Percentiles rank a stretch among this genome's conserved stretches.
Evolutionary conservation across 2,113 vertebrate genomes (phyloP).

Genomic region (Caracal caracal): DNA sequence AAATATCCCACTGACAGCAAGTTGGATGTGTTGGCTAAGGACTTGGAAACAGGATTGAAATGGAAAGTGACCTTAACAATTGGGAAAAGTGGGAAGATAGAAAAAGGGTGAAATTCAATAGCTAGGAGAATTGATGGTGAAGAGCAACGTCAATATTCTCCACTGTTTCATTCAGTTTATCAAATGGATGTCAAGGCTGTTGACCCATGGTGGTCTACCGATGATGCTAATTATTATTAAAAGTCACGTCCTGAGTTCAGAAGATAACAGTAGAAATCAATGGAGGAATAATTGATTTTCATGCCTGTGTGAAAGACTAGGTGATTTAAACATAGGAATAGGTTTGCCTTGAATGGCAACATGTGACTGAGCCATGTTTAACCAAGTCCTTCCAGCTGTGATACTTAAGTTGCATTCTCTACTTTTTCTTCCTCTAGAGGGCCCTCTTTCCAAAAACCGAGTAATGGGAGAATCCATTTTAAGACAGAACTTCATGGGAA

Average conservation of each 20-base stretch:
- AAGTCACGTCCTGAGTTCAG: conserved; percentile 49
- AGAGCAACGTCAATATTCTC: conserved; percentile 50
- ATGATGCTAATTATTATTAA: background rate
- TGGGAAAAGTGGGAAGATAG: conserved; percentile 35
- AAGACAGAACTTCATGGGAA: background rate
- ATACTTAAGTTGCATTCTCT: background rate
- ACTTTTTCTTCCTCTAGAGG: background rate
- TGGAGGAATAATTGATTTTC: conserved; percentile 60
- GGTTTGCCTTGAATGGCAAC: conserved; percentile 35
- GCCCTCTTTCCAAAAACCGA: background rate
- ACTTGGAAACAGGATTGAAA: conserved; percentile 67
- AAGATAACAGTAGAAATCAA: conserved; percentile 61
- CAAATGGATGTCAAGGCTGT: conserved; percentile 29
- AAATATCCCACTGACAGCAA: conserved; percentile 58
- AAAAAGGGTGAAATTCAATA: conserved; percentile 61
- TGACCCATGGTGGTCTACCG: background rate
- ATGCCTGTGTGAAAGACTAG: conserved; percentile 32
- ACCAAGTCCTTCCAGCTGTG: background rate
- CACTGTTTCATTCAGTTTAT: conserved; percentile 29
- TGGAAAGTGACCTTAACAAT: conserved; percentile 65
- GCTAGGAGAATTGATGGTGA: conserved; percentile 57
- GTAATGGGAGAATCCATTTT: background rate
- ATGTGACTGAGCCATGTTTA: background rate
- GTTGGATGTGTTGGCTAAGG: conserved; percentile 55
- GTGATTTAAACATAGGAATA: background rate